Evolutionary conservation across 2,797 vertebrate species (phyloP), one percentile per base, ranked within the genome.

Genomic region (Taeniopygia guttata): DNA sequence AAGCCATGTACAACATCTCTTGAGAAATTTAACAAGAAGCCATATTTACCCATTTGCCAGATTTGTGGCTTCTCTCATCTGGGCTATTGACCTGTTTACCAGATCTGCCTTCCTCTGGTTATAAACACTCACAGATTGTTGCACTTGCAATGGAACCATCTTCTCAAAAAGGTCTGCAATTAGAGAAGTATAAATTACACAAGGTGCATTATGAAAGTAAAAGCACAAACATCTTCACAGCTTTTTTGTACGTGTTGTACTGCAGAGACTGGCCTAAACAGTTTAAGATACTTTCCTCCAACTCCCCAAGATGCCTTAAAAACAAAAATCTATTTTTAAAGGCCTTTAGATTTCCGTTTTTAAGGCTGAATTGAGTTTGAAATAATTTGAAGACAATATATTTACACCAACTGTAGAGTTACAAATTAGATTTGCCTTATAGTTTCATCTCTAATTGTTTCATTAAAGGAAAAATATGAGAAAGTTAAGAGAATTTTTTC

Each of bases 91-190:
- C 93, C 98, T 98, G 97, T 99, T 99, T 9, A 99, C 98, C 25
- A 98, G 97, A 49, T 99, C 99, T 3, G 98, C 97, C 96, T 98
- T 99, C 93, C 99, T 98, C 98, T 99, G 99, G 96, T 95, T 98
- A 97, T 98, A 99, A 69, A 97, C 79, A 74, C 98, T 98, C 98
- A 99, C 97, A 77, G 99, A 98, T 66, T 99, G 98, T 96, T 99
- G 99, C 79, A 99, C 98, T 18, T 98, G 98, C 97, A 99, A 97
- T 25, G 99, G 99, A 64, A 99, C 99, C 99, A 99, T 99, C 97
- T 99, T 99, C 98, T 99, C 99, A 98, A 99, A 99, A 84, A 99
- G 95, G 95, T 99, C 99, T 99, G 93, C 56, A 96, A 96, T 73
- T 55, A 45, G 80, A 83, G 40, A 7, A 45, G 10, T 3, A 64